phyloP scores from a whole-genome alignment of 2,888 invertebrate genomes.

The Drosophila nr. perissopoda region DNA sequence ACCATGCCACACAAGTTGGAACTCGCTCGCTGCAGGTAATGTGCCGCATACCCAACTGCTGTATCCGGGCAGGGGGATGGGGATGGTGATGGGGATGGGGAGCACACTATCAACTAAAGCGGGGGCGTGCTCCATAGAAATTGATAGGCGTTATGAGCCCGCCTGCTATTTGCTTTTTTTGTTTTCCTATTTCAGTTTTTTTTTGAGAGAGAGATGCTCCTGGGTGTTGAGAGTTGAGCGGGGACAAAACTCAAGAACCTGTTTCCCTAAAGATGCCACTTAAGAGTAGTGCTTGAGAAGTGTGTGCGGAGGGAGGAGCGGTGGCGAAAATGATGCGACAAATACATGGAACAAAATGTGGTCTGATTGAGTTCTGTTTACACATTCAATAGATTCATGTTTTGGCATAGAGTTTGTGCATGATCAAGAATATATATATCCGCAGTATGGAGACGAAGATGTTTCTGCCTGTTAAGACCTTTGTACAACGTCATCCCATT shows the following conservation, averaged over 20 bases:
- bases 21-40: conserved; percentile 43
- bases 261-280: conserved; percentile 18
- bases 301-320: too few relatives aligned
- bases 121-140: conserved; percentile 47
- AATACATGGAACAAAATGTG: neutral
- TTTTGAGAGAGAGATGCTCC: conserved; percentile 15
- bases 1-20: conserved; percentile 68
- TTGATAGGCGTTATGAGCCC: conserved; percentile 49
- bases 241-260: conserved; percentile 10
- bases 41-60: conserved; percentile 9
- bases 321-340: neutral
- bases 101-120: conserved; percentile 16
- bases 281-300: neutral
- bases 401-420: neutral
- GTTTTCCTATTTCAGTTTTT: neutral
- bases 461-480: neutral
- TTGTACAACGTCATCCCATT: neutral
- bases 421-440: neutral
- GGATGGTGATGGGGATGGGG: neutral
- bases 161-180: conserved; percentile 7
- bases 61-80: conserved; percentile 1
- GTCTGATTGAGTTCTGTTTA: neutral
- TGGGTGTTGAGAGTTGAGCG: conserved; percentile 43
- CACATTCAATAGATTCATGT: neutral
- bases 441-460: neutral